Percentiles rank a stretch among this genome's conserved stretches.
phyloP scores from a whole-genome alignment of 2,797 vertebrate genomes.

The Molossus alvarezi region DNA sequence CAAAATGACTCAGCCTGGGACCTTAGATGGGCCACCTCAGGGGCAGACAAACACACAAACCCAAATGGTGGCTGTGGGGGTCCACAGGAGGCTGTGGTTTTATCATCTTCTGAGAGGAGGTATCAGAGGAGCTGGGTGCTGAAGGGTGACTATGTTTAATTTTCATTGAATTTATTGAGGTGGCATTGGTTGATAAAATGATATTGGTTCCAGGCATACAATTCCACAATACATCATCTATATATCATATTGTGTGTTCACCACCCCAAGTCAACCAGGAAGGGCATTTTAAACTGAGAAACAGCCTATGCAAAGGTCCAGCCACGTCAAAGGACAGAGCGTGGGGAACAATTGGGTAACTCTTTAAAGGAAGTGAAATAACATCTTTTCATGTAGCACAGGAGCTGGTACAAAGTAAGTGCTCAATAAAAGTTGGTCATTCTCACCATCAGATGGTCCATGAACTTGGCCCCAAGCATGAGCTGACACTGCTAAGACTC shows the following conservation, averaged over 20 bases:
- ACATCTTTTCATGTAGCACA: neutral
- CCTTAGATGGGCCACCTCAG: neutral
- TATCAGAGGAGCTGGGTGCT: neutral
- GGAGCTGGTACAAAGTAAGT: neutral
- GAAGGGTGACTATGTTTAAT: neutral
- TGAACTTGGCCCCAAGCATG: neutral
- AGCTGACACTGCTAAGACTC: neutral
- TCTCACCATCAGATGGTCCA: neutral
- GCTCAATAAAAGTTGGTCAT: neutral
- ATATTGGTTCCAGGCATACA: neutral
- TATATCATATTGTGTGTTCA: neutral
- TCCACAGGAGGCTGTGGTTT: neutral
- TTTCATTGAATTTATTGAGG: neutral
- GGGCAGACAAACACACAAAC: neutral
- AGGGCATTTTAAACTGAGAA: neutral
- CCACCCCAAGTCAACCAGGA: neutral
- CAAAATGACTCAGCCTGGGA: no score
- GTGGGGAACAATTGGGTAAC: neutral
- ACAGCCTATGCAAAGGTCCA: neutral
- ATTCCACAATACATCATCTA: neutral
- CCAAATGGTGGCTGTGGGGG: neutral
- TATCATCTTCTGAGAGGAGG: neutral
- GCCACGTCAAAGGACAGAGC: neutral
- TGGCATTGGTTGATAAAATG: neutral
- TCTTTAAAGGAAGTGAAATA: neutral